Base-by-base conservation (phyloP, 2,113 vertebrate genomes). In the Semicossyphus pulcher region DNA sequence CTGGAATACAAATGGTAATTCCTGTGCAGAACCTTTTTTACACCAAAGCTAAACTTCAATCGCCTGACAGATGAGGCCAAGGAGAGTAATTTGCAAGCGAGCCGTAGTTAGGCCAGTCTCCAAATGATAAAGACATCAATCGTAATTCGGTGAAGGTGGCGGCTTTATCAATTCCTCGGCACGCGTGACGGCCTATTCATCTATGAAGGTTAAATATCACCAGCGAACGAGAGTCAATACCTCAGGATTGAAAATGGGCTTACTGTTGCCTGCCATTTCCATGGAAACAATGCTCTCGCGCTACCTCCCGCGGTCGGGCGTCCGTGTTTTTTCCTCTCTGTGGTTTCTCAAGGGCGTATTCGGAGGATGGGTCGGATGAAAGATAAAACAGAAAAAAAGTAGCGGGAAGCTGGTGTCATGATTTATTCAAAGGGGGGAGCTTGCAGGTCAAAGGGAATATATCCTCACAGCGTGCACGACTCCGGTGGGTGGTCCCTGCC, bases 201-300 rank as follows among this genome's bases (percentile, higher is more conserved):
- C 89, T 82, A 65, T 54, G 86, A 88, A 93, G 89, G 92, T 91
- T 93, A 91, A 92, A 92, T 91, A 92, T 92, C 80, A 78, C 85
- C 71, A 77, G 73, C 62, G 88, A 92, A 91, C 59, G 54, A 84
- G 78, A 91, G 89, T 93, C 92, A 92, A 93, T 91, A 93, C 76
- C 73, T 80, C 66, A 52, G 86, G 89, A 91, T 89, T 93, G 87
- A 92, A 90, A 88, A 84, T 64, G 67, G 88, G 84, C 79, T 90
- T 81, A 87, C 68, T 49, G 79, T 87, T 85, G 81, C 86, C 76
- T 86, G 89, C 64, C 78, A 87, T 92, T 85, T 83, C 91, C 88
- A 94, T 93, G 89, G 92, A 83, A 92, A 93, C 91, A 85, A 88
- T 72, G 66, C 82, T 88, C 89, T 64, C 68, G 77, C 81, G 81